Percentiles rank a stretch among this genome's conserved stretches.
These are phyloP conservation scores for Melinaea marsaeus DNA, from an alignment of 2,888 invertebrate species.

Conservation along the genomic window DNA sequence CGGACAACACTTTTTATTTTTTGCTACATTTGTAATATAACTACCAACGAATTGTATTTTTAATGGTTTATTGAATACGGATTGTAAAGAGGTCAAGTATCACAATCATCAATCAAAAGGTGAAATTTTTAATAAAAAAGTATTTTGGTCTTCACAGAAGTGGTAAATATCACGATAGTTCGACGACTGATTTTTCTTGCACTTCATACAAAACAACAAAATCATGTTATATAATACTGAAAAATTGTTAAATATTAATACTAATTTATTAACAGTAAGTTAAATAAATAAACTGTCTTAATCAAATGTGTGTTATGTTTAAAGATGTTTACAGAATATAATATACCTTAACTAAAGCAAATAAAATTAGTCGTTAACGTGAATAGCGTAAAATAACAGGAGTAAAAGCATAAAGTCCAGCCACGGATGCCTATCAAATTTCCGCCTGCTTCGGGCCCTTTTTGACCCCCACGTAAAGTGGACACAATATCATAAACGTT, in stretches of 20 bases:
- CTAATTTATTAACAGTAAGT: no score
- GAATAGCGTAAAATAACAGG: slow-evolving; percentile 58
- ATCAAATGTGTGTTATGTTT: not conserved
- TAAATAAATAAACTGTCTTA: no score
- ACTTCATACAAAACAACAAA: no score
- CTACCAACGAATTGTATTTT: slow-evolving; percentile 39
- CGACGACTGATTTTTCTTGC: no score
- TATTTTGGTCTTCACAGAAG: not conserved
- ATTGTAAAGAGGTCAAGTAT: slow-evolving; percentile 15
- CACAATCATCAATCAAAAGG: slow-evolving; percentile 10
- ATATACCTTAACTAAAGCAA: slow-evolving; percentile 20
- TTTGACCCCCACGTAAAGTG: slow-evolving; percentile 36
- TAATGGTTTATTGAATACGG: slow-evolving; percentile 34
- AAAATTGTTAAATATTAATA: no score
- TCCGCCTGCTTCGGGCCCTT: slow-evolving; percentile 36
- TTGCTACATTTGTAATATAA: slow-evolving; percentile 43
- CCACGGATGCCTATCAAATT: slow-evolving; percentile 36
- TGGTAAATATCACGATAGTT: not conserved
- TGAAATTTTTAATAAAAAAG: slow-evolving; percentile 30
- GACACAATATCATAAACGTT: slow-evolving; percentile 17
- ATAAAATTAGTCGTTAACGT: slow-evolving; percentile 40
- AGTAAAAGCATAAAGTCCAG: slow-evolving; percentile 43
- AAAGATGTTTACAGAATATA: not conserved
- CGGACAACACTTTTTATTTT: slow-evolving; percentile 43
- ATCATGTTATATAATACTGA: no score